Percentiles rank a stretch among this genome's conserved stretches.
Conservation (phyloP, 1,140 invertebrate genomes). For the Pissodes strobi region DNA sequence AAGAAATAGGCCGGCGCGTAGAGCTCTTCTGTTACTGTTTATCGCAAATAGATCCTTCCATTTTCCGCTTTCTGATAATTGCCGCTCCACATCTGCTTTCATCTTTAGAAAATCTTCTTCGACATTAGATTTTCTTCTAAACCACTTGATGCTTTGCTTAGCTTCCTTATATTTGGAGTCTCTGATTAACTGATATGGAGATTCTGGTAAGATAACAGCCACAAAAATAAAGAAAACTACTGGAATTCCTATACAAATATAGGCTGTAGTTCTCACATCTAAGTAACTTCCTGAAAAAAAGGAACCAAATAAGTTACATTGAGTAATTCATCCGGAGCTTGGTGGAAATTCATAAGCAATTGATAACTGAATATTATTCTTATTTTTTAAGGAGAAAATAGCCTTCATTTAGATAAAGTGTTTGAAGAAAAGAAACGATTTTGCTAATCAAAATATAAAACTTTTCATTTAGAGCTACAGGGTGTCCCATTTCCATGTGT, state of each 20-base stretch:
- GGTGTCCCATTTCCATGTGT: too few relatives aligned
- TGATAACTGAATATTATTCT: too few relatives aligned
- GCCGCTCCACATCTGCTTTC: conserved; percentile 34
- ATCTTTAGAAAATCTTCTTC: conserved; percentile 34
- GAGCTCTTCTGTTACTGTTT: conserved; percentile 43
- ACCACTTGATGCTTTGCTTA: conserved; percentile 17
- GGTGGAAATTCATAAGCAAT: too few relatives aligned
- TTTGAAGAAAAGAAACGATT: too few relatives aligned
- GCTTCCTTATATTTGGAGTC: conserved; percentile 36
- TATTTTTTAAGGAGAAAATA: too few relatives aligned
- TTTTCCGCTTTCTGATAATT: conserved; percentile 39
- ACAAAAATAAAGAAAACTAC: conserved; percentile 51
- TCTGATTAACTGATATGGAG: conserved; percentile 47
- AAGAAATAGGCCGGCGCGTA: conserved; percentile 38
- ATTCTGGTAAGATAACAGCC: conserved; percentile 49
- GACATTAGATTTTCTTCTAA: conserved; percentile 47
- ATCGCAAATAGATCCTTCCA: conserved; percentile 50
- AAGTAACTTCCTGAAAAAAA: conserved; percentile 32
- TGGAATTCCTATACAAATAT: conserved; percentile 29
- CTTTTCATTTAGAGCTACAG: too few relatives aligned
- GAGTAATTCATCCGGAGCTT: too few relatives aligned
- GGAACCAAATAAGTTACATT: too few relatives aligned
- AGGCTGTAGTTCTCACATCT: conserved; percentile 26
- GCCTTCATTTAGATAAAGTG: too few relatives aligned
- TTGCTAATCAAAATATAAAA: too few relatives aligned